Base-by-base conservation (phyloP, 1,140 invertebrate species). In the Dinoponera quadriceps region DNA sequence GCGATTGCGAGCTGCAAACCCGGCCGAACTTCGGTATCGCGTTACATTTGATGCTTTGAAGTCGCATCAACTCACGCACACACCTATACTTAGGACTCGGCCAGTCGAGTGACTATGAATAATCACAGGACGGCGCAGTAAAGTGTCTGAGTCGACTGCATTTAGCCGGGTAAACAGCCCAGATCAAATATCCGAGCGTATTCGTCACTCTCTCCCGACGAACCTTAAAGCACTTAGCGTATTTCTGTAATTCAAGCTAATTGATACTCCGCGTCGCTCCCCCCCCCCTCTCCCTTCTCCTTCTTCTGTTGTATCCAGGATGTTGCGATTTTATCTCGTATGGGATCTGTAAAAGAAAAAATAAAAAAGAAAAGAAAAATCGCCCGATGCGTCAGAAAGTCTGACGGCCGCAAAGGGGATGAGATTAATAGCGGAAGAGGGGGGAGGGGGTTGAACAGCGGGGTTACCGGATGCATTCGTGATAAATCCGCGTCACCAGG, bases 171-270 rank as follows among this genome's bases (percentile, higher is more conserved):
- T n/a, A 69, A 57, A 69, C 33, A 78, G 18, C 51, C 22, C 54
- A 33, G 33, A 18, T 62, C 11, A 74, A 63, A 44, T 82, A 75
- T 55, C 29, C 16, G 20, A 29, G 16, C 29, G 44, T n/a, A 14
- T 78, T 68, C n/a, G 33, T 77, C 20, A 7, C 20, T 7, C n/a
- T 77, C 73, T 77, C 73, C 18, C 20, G 48, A 33, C 51, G 44
- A 66, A 66, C 29, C 44, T 65, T 51, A 25, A 54, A 65, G 4
- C 1, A 14, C 14, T 49, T 44, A 20, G 14, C 78, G 83, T 78
- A 77, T 89, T 88, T 89, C 88, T 84, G 78, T 86, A 90, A 88
- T 87, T 85, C 65, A 51, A 85, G 85, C 83, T 82, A 89, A 83
- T 82, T 85, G 89, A 89, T 85, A 80, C 63, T 63, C 60, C 59